Percentiles rank a stretch among this genome's conserved stretches.
Conservation (phyloP, 1,140 invertebrate genomes). For the Drosophila takahashii region DNA sequence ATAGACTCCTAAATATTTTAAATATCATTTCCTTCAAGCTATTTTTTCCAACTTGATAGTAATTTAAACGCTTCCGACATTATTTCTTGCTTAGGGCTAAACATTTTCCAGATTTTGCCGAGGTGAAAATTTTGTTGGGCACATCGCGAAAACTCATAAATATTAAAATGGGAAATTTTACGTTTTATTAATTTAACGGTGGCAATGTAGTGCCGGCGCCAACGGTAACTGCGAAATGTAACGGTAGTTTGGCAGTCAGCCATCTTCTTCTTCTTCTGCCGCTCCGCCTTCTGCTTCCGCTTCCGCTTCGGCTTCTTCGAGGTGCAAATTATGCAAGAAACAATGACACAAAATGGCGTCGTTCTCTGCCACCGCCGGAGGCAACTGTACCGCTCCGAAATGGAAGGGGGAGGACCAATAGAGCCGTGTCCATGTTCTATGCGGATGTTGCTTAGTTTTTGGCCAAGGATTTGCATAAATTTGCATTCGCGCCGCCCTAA, state of each 20-base stretch:
- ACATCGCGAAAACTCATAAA: slow-evolving; percentile 66
- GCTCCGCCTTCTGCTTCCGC: slow-evolving; percentile 28
- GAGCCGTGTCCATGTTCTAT: slow-evolving; percentile 29
- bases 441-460: slow-evolving; percentile 69
- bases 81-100: neutral
- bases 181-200: slow-evolving; percentile 80
- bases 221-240: slow-evolving; percentile 33
- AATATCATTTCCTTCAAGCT: neutral
- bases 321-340: slow-evolving; percentile 74
- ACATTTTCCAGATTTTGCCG: slow-evolving; percentile 13
- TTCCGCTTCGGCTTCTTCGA: slow-evolving; percentile 27
- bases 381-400: slow-evolving; percentile 20
- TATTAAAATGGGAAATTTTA: slow-evolving; percentile 77
- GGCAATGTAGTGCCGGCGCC: slow-evolving; percentile 24
- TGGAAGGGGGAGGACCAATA: neutral
- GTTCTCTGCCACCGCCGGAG: slow-evolving; percentile 13
- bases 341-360: slow-evolving; percentile 72
- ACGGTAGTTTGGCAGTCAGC: slow-evolving; percentile 60
- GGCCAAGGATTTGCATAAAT: slow-evolving; percentile 79
- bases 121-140: slow-evolving; percentile 32
- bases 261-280: slow-evolving; percentile 57
- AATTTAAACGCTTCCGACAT: slow-evolving; percentile 1
- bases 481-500: slow-evolving; percentile 69
- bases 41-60: neutral
- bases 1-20: neutral